Evolutionary conservation across 1,140 invertebrate genomes (phyloP).

Genomic region (Cheumatopsyche charites): DNA sequence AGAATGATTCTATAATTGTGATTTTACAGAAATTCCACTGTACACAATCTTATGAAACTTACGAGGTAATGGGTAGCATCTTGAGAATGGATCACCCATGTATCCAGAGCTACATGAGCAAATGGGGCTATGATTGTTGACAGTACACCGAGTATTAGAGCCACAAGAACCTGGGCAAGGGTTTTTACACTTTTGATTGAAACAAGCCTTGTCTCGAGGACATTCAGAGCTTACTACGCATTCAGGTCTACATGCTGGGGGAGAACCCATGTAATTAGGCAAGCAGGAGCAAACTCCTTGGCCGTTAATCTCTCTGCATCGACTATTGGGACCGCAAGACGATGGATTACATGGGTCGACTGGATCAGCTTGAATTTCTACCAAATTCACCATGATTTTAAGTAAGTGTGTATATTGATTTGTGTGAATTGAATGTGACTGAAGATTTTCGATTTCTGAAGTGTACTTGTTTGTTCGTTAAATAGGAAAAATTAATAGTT

Average conservation of each 20-base stretch:
- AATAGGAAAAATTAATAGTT: not conserved
- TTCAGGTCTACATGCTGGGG: conserved; percentile 64
- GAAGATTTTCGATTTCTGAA: too few species aligned
- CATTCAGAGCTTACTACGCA: conserved; percentile 70
- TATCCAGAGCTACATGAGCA: conserved; percentile 64
- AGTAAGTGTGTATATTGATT: too few species aligned
- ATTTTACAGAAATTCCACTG: too few species aligned
- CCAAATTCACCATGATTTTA: too few species aligned
- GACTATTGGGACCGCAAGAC: conserved; percentile 58
- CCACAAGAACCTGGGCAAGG: conserved; percentile 70
- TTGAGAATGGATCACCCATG: conserved; percentile 72
- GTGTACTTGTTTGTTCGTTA: not conserved
- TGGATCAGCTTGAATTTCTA: conserved; percentile 36
- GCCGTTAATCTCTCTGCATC: conserved; percentile 53
- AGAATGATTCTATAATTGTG: conserved; percentile 74
- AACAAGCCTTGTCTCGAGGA: conserved; percentile 65
- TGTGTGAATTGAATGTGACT: too few species aligned
- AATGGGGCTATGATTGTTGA: conserved; percentile 69
- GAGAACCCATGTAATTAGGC: conserved; percentile 61
- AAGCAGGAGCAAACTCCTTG: conserved; percentile 59
- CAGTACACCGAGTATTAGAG: conserved; percentile 66
- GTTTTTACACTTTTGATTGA: conserved; percentile 67
- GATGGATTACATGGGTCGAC: conserved; percentile 52
- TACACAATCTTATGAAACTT: conserved; percentile 34
- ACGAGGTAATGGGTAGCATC: conserved; percentile 62